Conservation (phyloP, 2,113 vertebrate genomes). For the Mastomys coucha region DNA sequence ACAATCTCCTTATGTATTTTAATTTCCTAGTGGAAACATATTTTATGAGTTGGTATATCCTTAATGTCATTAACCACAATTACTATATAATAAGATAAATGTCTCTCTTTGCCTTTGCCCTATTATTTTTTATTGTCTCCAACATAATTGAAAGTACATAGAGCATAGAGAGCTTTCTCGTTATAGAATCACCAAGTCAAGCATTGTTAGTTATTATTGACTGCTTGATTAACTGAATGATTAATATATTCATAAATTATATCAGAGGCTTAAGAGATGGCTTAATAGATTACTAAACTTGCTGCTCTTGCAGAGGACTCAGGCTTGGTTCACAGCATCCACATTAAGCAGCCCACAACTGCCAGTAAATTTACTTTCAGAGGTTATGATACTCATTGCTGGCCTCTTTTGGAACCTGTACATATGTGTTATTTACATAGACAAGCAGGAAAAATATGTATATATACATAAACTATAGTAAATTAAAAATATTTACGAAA, state of each 20-base stretch:
- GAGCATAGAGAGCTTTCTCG: background rate
- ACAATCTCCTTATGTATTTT: slow-evolving; percentile 14
- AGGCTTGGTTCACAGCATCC: background rate
- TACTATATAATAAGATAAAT: background rate
- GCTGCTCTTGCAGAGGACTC: background rate
- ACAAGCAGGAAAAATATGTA: background rate
- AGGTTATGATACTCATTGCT: background rate
- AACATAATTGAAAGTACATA: background rate
- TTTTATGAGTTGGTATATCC: background rate
- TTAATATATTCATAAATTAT: slow-evolving; percentile 10
- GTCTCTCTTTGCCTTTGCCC: background rate
- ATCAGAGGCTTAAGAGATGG: background rate
- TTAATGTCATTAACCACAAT: slow-evolving; percentile 47
- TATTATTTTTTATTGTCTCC: background rate
- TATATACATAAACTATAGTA: background rate
- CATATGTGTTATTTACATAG: background rate
- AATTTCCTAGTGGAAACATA: background rate
- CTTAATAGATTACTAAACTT: background rate
- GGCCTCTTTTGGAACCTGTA: background rate
- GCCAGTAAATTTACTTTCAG: background rate
- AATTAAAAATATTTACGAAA: background rate
- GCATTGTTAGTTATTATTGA: background rate
- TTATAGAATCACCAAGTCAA: background rate
- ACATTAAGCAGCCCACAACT: background rate
- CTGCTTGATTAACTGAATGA: background rate